phyloP scores from a whole-genome alignment of 1,140 invertebrate genomes.

The Tetramorium simillimum region DNA sequence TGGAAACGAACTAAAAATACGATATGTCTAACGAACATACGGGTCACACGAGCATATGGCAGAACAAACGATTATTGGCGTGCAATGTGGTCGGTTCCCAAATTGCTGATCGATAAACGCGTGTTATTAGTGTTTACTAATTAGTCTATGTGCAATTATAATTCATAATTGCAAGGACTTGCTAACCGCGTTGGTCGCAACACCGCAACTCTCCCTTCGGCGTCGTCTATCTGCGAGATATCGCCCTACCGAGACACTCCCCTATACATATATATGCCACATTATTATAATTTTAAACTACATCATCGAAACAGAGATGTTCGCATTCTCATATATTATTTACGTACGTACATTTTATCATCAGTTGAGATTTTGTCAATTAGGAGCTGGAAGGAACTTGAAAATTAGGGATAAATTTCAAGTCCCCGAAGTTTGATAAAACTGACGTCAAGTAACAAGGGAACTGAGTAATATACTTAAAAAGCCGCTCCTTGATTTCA shows the following conservation, averaged over 20 bases:
- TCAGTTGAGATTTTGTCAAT: slow-evolving; percentile 3
- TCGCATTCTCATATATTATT: not conserved
- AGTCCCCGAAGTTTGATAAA: not conserved
- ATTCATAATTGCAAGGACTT: slow-evolving; percentile 66
- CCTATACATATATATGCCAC: not conserved
- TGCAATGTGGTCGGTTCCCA: not conserved
- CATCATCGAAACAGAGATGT: slow-evolving; percentile 15
- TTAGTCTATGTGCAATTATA: slow-evolving; percentile 68
- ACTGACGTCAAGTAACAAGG: not conserved
- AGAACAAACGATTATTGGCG: slow-evolving; percentile 40
- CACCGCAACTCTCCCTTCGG: not conserved
- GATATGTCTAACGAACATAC: not conserved
- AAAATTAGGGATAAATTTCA: not conserved
- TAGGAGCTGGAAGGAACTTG: not conserved
- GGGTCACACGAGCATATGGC: not conserved
- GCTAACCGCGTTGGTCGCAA: not conserved
- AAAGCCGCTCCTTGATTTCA: not conserved
- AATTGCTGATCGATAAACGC: slow-evolving; percentile 58
- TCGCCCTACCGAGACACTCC: not conserved
- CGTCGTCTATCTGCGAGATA: slow-evolving; percentile 31
- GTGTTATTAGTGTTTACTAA: slow-evolving; percentile 70
- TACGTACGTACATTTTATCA: not conserved
- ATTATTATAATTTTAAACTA: slow-evolving; percentile 58
- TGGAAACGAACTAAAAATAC: slow-evolving; percentile 17
- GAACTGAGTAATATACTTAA: not conserved